Base-by-base conservation (phyloP, 2,797 vertebrate species). In the Vireo griseus region DNA sequence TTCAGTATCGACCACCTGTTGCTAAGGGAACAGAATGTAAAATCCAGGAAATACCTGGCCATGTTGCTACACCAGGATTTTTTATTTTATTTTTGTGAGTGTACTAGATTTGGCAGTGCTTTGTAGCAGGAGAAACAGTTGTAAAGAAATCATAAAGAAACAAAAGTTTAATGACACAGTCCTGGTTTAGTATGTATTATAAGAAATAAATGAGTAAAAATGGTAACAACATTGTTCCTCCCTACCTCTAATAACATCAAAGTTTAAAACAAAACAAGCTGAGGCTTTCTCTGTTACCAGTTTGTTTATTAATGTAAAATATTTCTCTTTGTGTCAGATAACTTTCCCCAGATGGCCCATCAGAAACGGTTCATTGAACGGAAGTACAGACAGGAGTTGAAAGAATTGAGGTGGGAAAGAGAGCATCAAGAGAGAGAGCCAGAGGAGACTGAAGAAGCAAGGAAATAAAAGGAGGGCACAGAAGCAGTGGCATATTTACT, bases 301-400 rank as follows among this genome's bases (percentile, higher is more conserved):
- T 90, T 92, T 92, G 92, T 97, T 97, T 97, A 96, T 95, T 97
- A 97, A 97, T 96, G 59, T 96, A 92, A 98, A 97, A 97, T 97
- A 76, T 98, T 93, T 98, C 82, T 98, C 80, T 74, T 97, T 94
- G 90, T 97, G 91, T 95, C 98, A 99, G 99, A 99, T 99, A 99
- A 99, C 98, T 99, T 99, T 97, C 99, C 99, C 96, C 99, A 99
- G 98, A 99, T 99, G 99, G 99, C 99, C 97, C 99, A 99, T 99
- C 99, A 99, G 98, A 99, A 99, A 97, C 99, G 99, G 96, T 99
- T 99, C 98, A 99, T 99, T 97, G 99, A 99, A 98, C 98, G 99
- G 96, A 99, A 99, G 96, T 99, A 99, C 98, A 97, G 99, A 87
- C 99, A 99, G 98, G 99, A 99, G 98, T 98, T 99, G 98, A 99